Base-by-base conservation (phyloP, 2,888 invertebrate species). In the Melipona bicolor region DNA sequence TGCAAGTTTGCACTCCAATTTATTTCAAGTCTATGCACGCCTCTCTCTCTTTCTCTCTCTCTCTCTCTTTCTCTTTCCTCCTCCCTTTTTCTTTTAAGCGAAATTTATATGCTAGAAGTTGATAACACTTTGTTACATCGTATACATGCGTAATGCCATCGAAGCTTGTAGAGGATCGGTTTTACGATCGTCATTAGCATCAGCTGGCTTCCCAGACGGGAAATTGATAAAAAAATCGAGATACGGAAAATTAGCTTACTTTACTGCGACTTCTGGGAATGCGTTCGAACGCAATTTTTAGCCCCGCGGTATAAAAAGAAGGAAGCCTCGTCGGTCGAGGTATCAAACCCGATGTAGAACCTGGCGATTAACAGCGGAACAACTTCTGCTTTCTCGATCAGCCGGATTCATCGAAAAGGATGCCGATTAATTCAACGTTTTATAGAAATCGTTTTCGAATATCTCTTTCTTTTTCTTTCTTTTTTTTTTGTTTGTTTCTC, bases 101-200 rank as follows among this genome's bases (percentile, higher is more conserved):
- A 65, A 62, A 68, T 80, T 74, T 80, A 70, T 81, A 65, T 69
- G n/a, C 59, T 32, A 50, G 27, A 59, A 43, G 70, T 56, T 67
- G 81, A 75, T 80, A 81, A 75, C 36, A 59, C 32, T 74, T 80
- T 80, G 74, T 80, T 80, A 59, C 74, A 21, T 59, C 74, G 50
- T 17, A 54, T 65, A 24, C 80, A 70, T 65, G 73, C 74, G 74
- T 65, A 80, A 81, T 74, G 81, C 65, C 65, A 54, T 59, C 59
- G 64, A 49, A 24, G 69, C 74, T 3, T 32, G 80, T 17, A 36
- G 69, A 56, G 50, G 64, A 81, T 80, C 24, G 64, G 74, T 75
- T 80, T 69, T 69, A 80, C 70, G 74, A 70, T 15, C 64, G 56
- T 80, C 69, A 80, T 82, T 81, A 81, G 65, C 73, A 43, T 70